phyloP scores from a whole-genome alignment of 2,113 vertebrate species.

The Nothocercus nigrocapillus region DNA sequence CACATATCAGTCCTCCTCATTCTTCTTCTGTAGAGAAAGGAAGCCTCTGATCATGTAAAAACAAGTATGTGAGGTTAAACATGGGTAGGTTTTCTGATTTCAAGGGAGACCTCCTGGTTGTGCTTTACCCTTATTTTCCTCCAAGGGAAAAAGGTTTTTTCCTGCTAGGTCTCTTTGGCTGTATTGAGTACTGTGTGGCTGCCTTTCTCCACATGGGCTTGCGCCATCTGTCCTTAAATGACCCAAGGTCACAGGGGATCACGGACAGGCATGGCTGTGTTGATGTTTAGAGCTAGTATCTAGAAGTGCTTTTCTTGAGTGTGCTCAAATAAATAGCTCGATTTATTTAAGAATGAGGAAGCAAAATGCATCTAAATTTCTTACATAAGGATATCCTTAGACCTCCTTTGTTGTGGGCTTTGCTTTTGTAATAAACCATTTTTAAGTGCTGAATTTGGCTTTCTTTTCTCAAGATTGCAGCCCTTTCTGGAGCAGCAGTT shows the following conservation, averaged over 20 bases:
- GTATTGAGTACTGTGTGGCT: rapidly evolving
- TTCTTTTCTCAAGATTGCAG: neutral
- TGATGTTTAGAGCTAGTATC: neutral
- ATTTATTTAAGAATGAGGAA: neutral
- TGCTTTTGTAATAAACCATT: neutral
- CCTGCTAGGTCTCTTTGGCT: neutral
- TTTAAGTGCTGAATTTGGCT: neutral
- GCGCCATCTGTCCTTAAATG: rapidly evolving
- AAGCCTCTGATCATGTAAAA: neutral
- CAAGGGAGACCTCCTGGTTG: too few relatives aligned
- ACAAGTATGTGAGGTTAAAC: neutral
- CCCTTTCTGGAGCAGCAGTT: neutral
- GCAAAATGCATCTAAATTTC: neutral
- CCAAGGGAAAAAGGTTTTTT: neutral
- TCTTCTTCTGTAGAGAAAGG: neutral
- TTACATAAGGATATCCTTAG: neutral
- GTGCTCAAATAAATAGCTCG: neutral
- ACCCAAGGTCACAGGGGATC: neutral
- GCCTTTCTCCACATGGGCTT: neutral
- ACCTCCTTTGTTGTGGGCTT: neutral
- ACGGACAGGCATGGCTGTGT: neutral
- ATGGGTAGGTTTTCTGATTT: neutral
- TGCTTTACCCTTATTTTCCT: neutral
- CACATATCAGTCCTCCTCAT: neutral
- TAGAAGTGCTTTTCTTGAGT: neutral